Percentiles rank a stretch among this genome's conserved stretches.
Conservation (phyloP, 2,113 vertebrate genomes). For the Pangasianodon gigas region DNA sequence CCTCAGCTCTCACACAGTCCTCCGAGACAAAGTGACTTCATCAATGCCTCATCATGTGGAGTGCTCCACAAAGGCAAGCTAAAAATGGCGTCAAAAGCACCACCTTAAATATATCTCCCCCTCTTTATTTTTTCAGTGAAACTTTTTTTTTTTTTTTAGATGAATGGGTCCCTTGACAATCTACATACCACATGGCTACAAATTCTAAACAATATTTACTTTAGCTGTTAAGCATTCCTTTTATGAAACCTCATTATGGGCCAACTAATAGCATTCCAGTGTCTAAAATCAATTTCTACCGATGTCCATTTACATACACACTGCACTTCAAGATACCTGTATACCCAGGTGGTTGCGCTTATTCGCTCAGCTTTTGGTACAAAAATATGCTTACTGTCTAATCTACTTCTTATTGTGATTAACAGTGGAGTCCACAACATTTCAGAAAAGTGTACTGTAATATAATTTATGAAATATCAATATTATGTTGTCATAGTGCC, state of each 20-base stretch:
- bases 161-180: background rate
- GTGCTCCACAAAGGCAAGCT: slow-evolving; percentile 23
- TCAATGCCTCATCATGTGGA: slow-evolving; percentile 28
- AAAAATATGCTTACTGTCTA: background rate
- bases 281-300: background rate
- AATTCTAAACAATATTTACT: background rate
- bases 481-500: background rate
- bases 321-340: background rate
- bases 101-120: background rate
- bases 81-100: slow-evolving; percentile 31
- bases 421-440: background rate
- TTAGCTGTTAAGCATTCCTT: background rate
- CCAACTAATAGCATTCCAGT: background rate
- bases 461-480: background rate
- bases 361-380: background rate
- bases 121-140: background rate
- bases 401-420: background rate
- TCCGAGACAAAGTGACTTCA: slow-evolving; percentile 41
- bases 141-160: background rate
- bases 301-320: background rate
- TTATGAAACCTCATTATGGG: background rate
- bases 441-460: background rate
- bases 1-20: slow-evolving; percentile 13
- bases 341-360: background rate
- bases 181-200: background rate